These are phyloP conservation scores for Haemorhous mexicanus DNA, from an alignment of 2,113 vertebrate species.

Conservation along the genomic window DNA sequence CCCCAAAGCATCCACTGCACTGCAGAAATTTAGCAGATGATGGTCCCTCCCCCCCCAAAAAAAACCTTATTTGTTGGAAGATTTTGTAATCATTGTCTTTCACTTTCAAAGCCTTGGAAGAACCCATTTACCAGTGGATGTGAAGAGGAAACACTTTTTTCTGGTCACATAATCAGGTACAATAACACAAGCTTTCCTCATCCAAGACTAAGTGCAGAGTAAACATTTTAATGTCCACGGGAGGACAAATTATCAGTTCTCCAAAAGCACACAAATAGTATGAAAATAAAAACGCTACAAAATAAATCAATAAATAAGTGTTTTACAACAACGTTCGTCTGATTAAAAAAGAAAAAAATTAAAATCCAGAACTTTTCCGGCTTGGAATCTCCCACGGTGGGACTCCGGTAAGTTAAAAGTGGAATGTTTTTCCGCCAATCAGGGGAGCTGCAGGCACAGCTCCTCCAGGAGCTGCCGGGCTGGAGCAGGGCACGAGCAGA, in stretches of 20 bases:
- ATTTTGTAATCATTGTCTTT: not conserved
- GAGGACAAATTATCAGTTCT: rapidly evolving
- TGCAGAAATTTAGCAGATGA: rapidly evolving
- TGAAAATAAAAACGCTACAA: not conserved
- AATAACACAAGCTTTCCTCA: not conserved
- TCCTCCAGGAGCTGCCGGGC: rapidly evolving
- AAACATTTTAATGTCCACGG: not conserved
- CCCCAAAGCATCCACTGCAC: rapidly evolving
- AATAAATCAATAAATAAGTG: rapidly evolving
- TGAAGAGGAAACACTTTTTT: not conserved
- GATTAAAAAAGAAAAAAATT: not conserved
- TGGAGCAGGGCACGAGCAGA: not conserved
- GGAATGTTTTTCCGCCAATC: rapidly evolving
- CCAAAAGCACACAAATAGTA: rapidly evolving
- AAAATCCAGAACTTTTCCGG: not conserved
- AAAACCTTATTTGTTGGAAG: rapidly evolving
- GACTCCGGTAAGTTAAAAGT: rapidly evolving
- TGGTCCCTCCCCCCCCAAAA: not conserved
- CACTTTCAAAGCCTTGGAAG: not conserved
- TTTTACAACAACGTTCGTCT: rapidly evolving
- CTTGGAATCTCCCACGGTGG: rapidly evolving
- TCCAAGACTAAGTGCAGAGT: rapidly evolving
- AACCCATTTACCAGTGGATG: rapidly evolving
- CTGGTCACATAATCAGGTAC: not conserved
- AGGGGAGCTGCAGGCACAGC: not conserved